A percentile compares a stretch with the other conserved stretches of the same genome.
Evolutionary conservation across 2,113 vertebrate species (phyloP).

Genomic region (Syrmaticus mikado): DNA sequence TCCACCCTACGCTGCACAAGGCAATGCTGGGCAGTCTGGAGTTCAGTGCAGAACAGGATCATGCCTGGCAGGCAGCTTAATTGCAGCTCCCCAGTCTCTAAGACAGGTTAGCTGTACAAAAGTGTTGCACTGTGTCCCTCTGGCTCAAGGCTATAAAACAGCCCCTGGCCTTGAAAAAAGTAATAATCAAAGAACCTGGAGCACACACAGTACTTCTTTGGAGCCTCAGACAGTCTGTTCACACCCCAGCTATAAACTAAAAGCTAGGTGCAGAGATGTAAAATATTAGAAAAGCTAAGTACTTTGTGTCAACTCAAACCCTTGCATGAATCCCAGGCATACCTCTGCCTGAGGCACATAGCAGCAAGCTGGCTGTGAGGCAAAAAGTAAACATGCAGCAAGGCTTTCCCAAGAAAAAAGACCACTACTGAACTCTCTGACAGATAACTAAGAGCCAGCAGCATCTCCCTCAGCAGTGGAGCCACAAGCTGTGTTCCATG

Average conservation of each 20-base stretch:
- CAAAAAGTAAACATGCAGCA: neutral
- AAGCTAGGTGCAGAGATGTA: neutral
- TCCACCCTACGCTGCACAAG: neutral
- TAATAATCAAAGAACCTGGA: neutral
- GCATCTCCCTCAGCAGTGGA: neutral
- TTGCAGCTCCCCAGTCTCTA: neutral
- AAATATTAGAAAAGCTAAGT: neutral
- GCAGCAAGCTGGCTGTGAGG: neutral
- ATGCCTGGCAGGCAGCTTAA: accelerated
- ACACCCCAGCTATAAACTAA: neutral
- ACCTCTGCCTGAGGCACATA: neutral
- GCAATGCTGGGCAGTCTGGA: neutral
- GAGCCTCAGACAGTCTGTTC: neutral
- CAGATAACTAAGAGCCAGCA: neutral
- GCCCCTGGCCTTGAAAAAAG: neutral
- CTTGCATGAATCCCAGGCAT: neutral
- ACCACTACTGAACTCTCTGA: neutral
- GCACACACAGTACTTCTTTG: accelerated
- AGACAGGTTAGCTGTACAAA: neutral
- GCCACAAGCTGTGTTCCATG: neutral
- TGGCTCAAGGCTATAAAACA: neutral
- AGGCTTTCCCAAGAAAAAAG: neutral
- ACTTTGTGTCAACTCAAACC: neutral
- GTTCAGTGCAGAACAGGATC: neutral
- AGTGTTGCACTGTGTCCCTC: neutral